A percentile compares a stretch with the other conserved stretches of the same genome.
These are phyloP conservation scores for Ennomos fuscantarius DNA, from an alignment of 2,888 invertebrate species.

Conservation along the genomic window DNA sequence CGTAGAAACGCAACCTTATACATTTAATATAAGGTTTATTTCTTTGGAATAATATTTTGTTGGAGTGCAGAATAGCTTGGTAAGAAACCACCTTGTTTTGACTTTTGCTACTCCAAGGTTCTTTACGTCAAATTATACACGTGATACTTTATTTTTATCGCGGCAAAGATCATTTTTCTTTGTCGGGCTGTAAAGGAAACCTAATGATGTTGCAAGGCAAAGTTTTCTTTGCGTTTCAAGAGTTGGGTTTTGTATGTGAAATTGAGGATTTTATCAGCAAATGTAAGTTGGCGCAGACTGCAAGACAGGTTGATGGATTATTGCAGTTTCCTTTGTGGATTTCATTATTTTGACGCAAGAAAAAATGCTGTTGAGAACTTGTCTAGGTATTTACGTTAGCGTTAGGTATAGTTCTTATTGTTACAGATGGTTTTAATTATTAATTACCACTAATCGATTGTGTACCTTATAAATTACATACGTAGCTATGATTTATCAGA, in stretches of 20 bases:
- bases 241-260: conserved; percentile 36
- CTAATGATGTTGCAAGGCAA: conserved; percentile 60
- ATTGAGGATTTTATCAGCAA: conserved; percentile 41
- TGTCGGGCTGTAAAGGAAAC: conserved; percentile 38
- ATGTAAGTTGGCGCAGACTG: conserved; percentile 54
- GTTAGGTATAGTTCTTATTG: conserved; percentile 5
- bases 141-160: conserved; percentile 43
- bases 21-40: conserved; percentile 10
- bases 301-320: conserved; percentile 72
- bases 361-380: conserved; percentile 2
- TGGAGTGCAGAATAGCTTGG: conserved; percentile 5
- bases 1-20: conserved; percentile 36
- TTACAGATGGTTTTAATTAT: no score
- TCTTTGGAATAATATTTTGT: background rate
- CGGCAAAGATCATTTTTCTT: conserved; percentile 46
- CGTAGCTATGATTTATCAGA: no score
- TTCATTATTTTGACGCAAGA: conserved; percentile 53
- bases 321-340: conserved; percentile 57
- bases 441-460: no score
- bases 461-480: no score
- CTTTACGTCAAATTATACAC: conserved; percentile 34
- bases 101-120: conserved; percentile 38
- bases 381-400: background rate
- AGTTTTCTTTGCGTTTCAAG: conserved; percentile 48
- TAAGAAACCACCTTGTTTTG: conserved; percentile 41